Evolutionary conservation across 2,113 vertebrate species (phyloP), one percentile per base, ranked within the genome.

Genomic region (Sarotherodon lohbergeri): DNA sequence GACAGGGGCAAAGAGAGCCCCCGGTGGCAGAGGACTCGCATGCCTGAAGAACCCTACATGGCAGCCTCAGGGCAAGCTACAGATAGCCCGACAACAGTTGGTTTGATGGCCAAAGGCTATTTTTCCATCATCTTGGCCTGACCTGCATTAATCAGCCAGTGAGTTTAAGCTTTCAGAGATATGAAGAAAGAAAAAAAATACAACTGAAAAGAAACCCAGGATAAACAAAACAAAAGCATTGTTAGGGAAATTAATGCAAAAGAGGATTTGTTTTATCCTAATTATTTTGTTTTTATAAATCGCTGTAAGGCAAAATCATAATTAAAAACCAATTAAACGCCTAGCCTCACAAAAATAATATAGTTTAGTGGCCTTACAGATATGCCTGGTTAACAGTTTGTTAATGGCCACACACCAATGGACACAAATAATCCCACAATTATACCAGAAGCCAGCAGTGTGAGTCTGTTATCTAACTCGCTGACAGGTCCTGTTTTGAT

Each of bases 181-280:
- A 10, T 27, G 14, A 17, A 68, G 61, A 66, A 22, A 66, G 34
- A 39, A 66, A 39, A 7, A 73, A 24, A 27, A 24, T 43, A 27
- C 13, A 46, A 46, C 14, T 17, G 22, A 0, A 46, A 73, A 73
- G 39, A 46, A 3, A 71, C n/a, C 0, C n/a, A 71, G 7, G 36
- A 73, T 22, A 66, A 66, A 66, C 10, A 78, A 78, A n/a, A 50
- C 16, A n/a, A 78, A 7, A 78, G 27, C 9, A 1, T 9, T 52
- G 27, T 32, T 0, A 32, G 43, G 41, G 9, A 48, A 76, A 76
- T 5, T 1, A 48, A 11, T 1, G 16, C 43, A 32, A 32, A 50
- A 78, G 71, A 8, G 3, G 43, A n/a, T 29, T 50, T 50, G 6
- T 19, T 78, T 50, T 32, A 78, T 78, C 71, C 43, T 8, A 46